Conservation (phyloP, 2,113 vertebrate species). For the Paramormyrops kingsleyae region DNA sequence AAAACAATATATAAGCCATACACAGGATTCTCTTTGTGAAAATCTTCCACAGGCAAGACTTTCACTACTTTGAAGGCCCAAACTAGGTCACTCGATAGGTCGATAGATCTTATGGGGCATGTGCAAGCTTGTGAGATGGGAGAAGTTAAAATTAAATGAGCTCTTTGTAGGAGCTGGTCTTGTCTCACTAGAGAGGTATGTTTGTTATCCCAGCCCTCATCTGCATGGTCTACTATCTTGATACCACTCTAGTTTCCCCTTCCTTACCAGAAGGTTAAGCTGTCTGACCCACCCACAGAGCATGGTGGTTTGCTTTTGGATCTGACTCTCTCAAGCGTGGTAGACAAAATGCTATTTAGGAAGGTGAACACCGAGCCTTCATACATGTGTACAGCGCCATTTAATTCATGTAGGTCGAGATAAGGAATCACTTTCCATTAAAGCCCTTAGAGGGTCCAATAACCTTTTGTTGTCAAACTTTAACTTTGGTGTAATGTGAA, state of each 20-base stretch:
- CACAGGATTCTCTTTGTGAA: neutral
- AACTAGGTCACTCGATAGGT: neutral
- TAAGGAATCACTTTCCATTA: neutral
- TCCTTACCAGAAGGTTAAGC: slow-evolving; percentile 7
- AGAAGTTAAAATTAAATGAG: slow-evolving; percentile 25
- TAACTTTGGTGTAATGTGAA: neutral
- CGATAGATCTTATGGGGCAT: neutral
- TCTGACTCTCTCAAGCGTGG: neutral
- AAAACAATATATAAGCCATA: neutral
- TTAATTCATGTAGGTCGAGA: neutral
- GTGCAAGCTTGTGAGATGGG: neutral
- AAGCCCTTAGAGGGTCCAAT: neutral
- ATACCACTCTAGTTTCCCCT: neutral
- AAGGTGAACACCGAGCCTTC: neutral
- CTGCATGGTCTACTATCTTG: slow-evolving; percentile 18
- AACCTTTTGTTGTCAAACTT: neutral
- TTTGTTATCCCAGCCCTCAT: slow-evolving; percentile 27
- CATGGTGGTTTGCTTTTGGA: slow-evolving; percentile 23
- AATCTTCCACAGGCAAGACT: neutral
- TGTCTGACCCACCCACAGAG: neutral
- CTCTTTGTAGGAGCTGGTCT: slow-evolving; percentile 13
- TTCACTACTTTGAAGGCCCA: neutral
- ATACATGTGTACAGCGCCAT: neutral
- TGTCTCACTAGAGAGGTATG: slow-evolving; percentile 35
- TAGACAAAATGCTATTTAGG: neutral